These are phyloP conservation scores for Solenopsis fugax DNA, from an alignment of 1,140 invertebrate genomes.

Conservation along the genomic window DNA sequence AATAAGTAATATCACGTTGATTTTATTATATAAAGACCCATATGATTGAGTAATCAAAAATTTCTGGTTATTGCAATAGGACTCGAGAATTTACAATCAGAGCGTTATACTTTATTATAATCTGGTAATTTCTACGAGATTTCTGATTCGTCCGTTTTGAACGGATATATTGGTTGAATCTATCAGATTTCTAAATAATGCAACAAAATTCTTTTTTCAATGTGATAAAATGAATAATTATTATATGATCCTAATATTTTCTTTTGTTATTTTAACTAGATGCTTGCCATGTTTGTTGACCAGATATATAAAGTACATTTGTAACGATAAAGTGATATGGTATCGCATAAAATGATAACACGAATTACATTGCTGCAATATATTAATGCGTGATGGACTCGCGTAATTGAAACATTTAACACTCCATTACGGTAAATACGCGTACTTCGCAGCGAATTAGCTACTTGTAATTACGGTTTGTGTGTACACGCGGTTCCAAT, in stretches of 20 bases:
- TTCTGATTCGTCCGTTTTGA: too few relatives aligned
- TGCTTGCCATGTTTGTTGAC: not conserved
- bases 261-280: not conserved
- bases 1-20: too few relatives aligned
- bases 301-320: conserved; percentile 7
- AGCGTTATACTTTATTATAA: too few relatives aligned
- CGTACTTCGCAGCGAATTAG: conserved; percentile 56
- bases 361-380: conserved; percentile 44
- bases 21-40: too few relatives aligned
- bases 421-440: conserved; percentile 59
- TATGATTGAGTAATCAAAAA: too few relatives aligned
- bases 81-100: too few relatives aligned
- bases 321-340: conserved; percentile 2
- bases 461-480: conserved; percentile 59
- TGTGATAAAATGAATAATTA: conserved; percentile 10
- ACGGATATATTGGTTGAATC: too few relatives aligned
- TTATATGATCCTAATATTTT: not conserved
- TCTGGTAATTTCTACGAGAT: too few relatives aligned
- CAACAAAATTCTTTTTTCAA: too few relatives aligned
- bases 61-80: too few relatives aligned
- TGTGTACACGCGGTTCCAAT: conserved; percentile 47
- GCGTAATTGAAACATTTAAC: conserved; percentile 62
- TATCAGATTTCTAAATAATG: too few relatives aligned
- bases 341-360: conserved; percentile 54
- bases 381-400: conserved; percentile 55